Conservation (phyloP, 2,797 vertebrate species). For the Decapterus maruadsi region DNA sequence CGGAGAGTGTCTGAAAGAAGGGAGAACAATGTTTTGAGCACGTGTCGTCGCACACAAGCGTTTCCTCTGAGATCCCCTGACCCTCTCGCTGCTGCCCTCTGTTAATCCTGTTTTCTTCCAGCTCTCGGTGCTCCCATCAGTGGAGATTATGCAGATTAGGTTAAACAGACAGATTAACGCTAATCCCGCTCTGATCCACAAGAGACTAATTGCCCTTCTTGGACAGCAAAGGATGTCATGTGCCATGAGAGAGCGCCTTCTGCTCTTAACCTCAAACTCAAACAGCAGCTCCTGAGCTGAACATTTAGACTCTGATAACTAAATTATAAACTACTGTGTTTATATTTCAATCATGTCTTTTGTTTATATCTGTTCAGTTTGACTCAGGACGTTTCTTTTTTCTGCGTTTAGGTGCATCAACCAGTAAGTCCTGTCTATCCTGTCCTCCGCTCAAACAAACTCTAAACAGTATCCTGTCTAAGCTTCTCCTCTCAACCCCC, state of each 20-base stretch:
- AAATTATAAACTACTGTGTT: not conserved
- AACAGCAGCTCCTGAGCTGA: not conserved
- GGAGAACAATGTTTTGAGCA: not conserved
- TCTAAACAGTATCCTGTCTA: conserved; percentile 3
- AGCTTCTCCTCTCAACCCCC: not conserved
- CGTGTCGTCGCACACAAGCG: not conserved
- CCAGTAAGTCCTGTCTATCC: not conserved
- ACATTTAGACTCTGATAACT: not conserved
- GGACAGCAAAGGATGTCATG: conserved; percentile 12
- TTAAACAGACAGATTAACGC: conserved; percentile 69
- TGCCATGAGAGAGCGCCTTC: conserved; percentile 9
- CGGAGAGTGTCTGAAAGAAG: conserved; percentile 41
- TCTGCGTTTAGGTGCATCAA: not conserved
- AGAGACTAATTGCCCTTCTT: conserved; percentile 62
- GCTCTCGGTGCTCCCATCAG: conserved; percentile 58
- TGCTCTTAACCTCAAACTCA: conserved; percentile 19
- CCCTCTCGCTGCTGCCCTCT: conserved; percentile 14
- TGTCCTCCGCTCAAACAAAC: conserved; percentile 4
- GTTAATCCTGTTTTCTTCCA: conserved; percentile 66
- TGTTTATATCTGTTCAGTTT: not conserved
- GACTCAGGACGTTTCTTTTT: no score
- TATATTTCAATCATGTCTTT: not conserved
- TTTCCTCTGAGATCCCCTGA: conserved; percentile 6
- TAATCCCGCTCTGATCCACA: conserved; percentile 70
- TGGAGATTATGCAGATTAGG: conserved; percentile 71